Conservation (phyloP, 2,797 vertebrate species). For the Neosalanx taihuensis region DNA sequence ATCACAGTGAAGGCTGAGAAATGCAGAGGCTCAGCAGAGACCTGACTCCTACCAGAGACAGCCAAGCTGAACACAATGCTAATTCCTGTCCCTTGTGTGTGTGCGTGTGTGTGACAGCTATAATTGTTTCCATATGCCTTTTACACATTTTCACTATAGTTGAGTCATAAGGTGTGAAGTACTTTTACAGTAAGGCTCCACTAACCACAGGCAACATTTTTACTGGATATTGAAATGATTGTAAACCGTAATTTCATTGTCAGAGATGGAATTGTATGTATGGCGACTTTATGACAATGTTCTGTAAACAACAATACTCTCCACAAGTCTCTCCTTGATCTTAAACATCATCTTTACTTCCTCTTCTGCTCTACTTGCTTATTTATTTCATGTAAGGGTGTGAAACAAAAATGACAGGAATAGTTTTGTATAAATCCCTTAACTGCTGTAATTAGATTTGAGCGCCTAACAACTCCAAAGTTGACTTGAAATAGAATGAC, state of each 20-base stretch:
- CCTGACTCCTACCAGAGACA: conserved; percentile 40
- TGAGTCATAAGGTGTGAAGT: conserved; percentile 65
- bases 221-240: conserved; percentile 48
- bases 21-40: conserved; percentile 41
- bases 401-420: conserved; percentile 8
- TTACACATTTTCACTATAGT: conserved; percentile 52
- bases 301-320: neutral
- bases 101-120: conserved; percentile 45
- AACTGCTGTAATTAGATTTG: neutral
- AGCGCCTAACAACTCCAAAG: neutral
- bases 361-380: conserved; percentile 47
- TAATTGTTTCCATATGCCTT: conserved; percentile 70
- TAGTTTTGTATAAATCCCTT: neutral
- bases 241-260: conserved; percentile 36
- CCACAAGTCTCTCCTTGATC: neutral
- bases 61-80: conserved; percentile 51
- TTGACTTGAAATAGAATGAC: neutral
- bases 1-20: conserved; percentile 56
- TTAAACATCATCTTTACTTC: conserved; percentile 52
- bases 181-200: conserved; percentile 56
- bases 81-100: conserved; percentile 48
- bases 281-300: conserved; percentile 14
- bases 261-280: conserved; percentile 4
- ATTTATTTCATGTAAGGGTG: conserved; percentile 22
- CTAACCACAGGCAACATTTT: conserved; percentile 60